These are phyloP conservation scores for Chrysochloris asiatica DNA, from an alignment of 2,113 vertebrate species.

Conservation along the genomic window DNA sequence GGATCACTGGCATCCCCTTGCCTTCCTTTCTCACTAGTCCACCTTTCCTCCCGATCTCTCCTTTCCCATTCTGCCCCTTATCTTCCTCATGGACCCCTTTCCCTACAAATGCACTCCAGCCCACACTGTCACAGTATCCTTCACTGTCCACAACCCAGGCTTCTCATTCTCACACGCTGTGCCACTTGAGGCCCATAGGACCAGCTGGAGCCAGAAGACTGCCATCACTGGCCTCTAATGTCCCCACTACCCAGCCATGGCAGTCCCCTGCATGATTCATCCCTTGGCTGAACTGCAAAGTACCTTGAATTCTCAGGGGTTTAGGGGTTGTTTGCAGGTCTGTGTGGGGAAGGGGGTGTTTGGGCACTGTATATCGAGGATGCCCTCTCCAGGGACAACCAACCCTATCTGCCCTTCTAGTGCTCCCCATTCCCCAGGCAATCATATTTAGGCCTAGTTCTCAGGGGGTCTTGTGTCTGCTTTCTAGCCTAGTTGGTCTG, in stretches of 20 bases:
- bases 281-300: not conserved
- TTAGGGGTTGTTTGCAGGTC: too few relatives aligned
- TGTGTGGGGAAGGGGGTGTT: too few relatives aligned
- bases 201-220: not conserved
- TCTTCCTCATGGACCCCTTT: not conserved
- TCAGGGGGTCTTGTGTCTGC: not conserved
- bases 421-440: not conserved
- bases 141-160: not conserved
- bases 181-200: not conserved
- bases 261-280: rapidly evolving
- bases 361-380: rapidly evolving
- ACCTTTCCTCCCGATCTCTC: too few relatives aligned
- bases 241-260: not conserved
- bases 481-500: not conserved
- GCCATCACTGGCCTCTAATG: too few relatives aligned
- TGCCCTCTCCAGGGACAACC: not conserved
- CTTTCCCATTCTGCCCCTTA: not conserved
- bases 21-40: not conserved
- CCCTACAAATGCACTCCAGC: not conserved
- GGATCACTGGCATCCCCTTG: not conserved
- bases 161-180: not conserved
- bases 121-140: not conserved
- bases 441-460: not conserved
- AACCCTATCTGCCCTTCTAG: not conserved
- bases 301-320: not conserved